Base-by-base conservation (phyloP, 2,888 invertebrate genomes). In the Agonopterix arenella region DNA sequence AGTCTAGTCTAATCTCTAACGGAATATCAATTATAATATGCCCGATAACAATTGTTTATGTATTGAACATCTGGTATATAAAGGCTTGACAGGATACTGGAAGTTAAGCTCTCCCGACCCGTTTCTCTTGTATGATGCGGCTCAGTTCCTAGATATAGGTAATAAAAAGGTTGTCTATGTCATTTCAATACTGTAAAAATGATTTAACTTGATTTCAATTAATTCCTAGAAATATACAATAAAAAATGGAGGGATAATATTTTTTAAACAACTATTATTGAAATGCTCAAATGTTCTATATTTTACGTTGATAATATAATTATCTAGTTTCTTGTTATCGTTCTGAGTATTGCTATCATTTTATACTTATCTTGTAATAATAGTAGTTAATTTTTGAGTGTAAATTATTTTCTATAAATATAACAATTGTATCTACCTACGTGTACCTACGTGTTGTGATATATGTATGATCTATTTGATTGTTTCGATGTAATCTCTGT, bases 381-480 rank as follows among this genome's bases (percentile, higher is more conserved):
- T 45, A n/a, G 58, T 65, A 74, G 68, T 77, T 80, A 76, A 75
- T 76, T 76, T 76, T 70, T 67, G 55, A 70, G 64, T 74, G 66
- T 76, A 76, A 58, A 67, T 75, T 75, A 69, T 68, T 70, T 68
- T 36, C 8, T 76, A 73, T 64, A 64, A 66, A 64, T 71, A 61
- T 72, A 66, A 60, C 68, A 70, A 70, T 57, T 68, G 59, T 68
- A 66, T 67, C 62, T 72, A 66, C 60, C 62, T 72, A 66, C 60
- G 64, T 68, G 69, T 84, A 81, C 76, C 79, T 88, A 76, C 77
- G 84, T 84, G 85, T 85, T 86, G 86, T 86, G 88, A 88, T 86
- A 81, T 68, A 75, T 79, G 77, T 76, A 74, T 71, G 72, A 60
- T 72, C 76, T 74, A 81, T 68, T 75, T 28, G 28, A 28, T 28